Evolutionary conservation across 2,797 vertebrate species (phyloP), one percentile per base, ranked within the genome.

Genomic region (Ataeniobius toweri): DNA sequence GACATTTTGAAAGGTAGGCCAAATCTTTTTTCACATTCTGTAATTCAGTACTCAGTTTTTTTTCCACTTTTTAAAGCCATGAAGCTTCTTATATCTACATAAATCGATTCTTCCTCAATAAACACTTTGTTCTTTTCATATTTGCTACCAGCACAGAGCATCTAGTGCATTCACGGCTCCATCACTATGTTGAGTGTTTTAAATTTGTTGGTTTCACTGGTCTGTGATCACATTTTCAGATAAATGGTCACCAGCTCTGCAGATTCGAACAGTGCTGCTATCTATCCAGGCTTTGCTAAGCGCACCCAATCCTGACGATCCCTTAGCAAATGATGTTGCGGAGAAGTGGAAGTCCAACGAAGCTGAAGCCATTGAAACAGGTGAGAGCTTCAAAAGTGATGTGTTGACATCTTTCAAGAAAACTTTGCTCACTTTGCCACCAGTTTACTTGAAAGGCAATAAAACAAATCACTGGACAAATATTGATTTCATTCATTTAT

Each of bases 231-330:
- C 41, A n/a, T 72, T 70, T 75, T 50, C 90, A 99, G 98, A 99
- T 96, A 99, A 99, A 92, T 99, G 98, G 98, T 99, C 98, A 61
- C 98, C 98, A 88, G 98, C 98, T 88, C 96, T 99, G 96, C 98
- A 99, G 96, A 99, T 99, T 86, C 98, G 97, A 88, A 99, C 98
- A 93, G 98, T 99, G 89, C 97, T 99, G 96, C 97, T 99, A 90
- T 99, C 97, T 83, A 99, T 99, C 95, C 98, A 99, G 96, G 98
- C 98, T 86, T 98, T 99, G 96, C 96, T 99, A 96, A 99, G 98
- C 82, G 98, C 98, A 89, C 98, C 98, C 88, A 99, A 99, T 90
- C 98, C 98, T 88, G 98, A 99, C 80, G 98, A 99, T 94, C 98
- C 98, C 71, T 94, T 99, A 96, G 98, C 98, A 92, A 99, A 99